These are phyloP conservation scores for Adelosebastes latens DNA, from an alignment of 2,797 vertebrate species.

Conservation along the genomic window DNA sequence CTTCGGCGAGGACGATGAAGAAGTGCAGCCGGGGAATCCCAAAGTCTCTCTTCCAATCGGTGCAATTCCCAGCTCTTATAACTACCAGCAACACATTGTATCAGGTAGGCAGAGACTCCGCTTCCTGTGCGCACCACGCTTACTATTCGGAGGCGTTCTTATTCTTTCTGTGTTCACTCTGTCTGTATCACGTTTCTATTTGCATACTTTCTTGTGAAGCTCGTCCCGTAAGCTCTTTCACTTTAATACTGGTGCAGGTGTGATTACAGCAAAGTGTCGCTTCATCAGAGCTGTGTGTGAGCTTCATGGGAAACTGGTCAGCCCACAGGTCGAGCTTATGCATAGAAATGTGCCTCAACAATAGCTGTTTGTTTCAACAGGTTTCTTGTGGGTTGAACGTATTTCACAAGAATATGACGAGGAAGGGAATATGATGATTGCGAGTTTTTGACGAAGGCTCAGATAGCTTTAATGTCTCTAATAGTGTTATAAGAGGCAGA, in stretches of 20 bases:
- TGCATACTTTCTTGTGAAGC: not conserved
- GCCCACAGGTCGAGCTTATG: slow-evolving; percentile 7
- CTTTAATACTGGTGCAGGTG: not conserved
- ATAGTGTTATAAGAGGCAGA: not conserved
- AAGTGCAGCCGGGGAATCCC: slow-evolving; percentile 96
- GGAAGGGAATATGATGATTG: not conserved
- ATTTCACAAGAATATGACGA: not conserved
- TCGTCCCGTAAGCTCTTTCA: not conserved
- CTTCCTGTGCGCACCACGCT: not conserved
- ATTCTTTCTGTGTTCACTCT: not conserved
- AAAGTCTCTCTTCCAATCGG: slow-evolving; percentile 97
- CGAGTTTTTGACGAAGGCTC: not conserved
- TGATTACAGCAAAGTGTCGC: slow-evolving; percentile 19
- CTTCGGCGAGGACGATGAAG: slow-evolving; percentile 99
- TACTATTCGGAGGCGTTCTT: not conserved
- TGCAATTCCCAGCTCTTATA: slow-evolving; percentile 98
- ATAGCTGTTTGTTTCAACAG: not conserved
- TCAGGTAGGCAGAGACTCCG: slow-evolving; percentile 66
- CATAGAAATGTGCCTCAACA: slow-evolving; percentile 2
- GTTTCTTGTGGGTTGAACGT: not conserved
- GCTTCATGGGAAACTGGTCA: slow-evolving; percentile 3
- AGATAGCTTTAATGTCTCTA: not conserved
- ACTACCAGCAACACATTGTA: slow-evolving; percentile 99
- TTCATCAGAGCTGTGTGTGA: slow-evolving; percentile 17
- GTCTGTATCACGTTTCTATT: not conserved